A percentile compares a stretch with the other conserved stretches of the same genome.
Evolutionary conservation across 2,888 invertebrate species (phyloP).

Genomic region (Pollenia griseotomentosa): DNA sequence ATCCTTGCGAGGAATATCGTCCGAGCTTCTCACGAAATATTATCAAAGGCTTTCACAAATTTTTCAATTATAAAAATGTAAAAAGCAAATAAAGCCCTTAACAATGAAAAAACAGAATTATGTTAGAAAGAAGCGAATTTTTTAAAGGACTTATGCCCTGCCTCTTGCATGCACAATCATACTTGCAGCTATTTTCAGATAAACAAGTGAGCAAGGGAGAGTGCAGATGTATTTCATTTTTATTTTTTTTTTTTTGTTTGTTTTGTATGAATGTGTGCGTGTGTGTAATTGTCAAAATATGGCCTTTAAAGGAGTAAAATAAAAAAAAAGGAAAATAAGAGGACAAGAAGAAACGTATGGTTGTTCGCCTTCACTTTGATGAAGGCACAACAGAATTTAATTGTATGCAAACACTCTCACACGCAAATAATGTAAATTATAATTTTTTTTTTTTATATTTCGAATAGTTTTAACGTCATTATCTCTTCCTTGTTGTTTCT

Average conservation of each 20-base stretch:
- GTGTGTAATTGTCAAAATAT: conserved; percentile 42
- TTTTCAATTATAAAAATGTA: too few species aligned
- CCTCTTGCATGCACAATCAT: conserved; percentile 3
- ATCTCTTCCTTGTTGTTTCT: conserved; percentile 14
- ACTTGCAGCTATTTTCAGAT: conserved; percentile 32
- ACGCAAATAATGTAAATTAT: background rate
- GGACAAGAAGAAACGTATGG: conserved; percentile 13
- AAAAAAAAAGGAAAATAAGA: conserved; percentile 7
- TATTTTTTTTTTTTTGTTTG: too few species aligned
- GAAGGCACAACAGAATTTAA: conserved; percentile 20
- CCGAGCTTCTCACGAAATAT: too few species aligned
- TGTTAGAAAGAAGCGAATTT: background rate
- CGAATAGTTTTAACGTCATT: background rate
- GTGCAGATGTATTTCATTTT: conserved; percentile 15
- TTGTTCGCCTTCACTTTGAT: conserved; percentile 45
- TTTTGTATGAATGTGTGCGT: background rate
- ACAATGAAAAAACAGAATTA: background rate
- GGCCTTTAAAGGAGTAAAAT: conserved; percentile 43
- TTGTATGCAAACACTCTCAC: background rate
- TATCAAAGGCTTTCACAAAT: too few species aligned
- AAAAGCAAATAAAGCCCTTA: too few species aligned
- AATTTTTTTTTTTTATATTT: background rate
- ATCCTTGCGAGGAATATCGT: too few species aligned
- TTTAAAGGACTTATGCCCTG: background rate
- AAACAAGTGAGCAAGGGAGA: conserved; percentile 7